Base-by-base conservation (phyloP, 2,797 vertebrate species). In the Alauda arvensis region DNA sequence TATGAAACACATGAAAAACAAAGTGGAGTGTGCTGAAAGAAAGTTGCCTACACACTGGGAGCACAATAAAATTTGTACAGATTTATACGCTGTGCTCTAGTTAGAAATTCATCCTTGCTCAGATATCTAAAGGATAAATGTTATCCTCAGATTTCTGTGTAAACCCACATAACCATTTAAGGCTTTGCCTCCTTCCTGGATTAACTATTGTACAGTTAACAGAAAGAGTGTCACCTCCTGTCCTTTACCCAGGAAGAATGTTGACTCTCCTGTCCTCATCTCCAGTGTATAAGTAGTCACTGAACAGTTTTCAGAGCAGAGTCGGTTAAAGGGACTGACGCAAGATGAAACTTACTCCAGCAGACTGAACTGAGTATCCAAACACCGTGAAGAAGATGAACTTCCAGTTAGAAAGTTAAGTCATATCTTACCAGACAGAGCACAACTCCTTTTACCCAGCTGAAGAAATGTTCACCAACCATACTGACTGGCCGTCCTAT, bases 171-270 rank as follows among this genome's bases (percentile, higher is more conserved):
- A 62, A 93, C 85, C 79, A 74, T 57, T 91, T 95, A 97, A 96
- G 96, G 93, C 93, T 93, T 94, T 89, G 90, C 89, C 92, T 95
- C 91, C 83, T 94, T 95, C 80, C 94, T 89, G 77, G 85, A 78
- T 88, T 89, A 94, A 91, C 43, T 92, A 79, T 18, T 87, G 49
- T 87, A 80, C 77, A 93, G 81, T 77, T 87, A 90, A 82, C 78
- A 91, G 76, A 63, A 77, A 66, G 67, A 91, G 71, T 80, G 77
- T 60, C 49, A 51, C 75, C 60, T 83, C 78, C 80, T 63, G 48
- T 80, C 82, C 77, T 84, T 70, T 76, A 77, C 71, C 57, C 77
- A 84, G 80, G 79, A 60, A 67, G 31, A 80, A 68, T 61, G 67
- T 25, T 1, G 14, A 84, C 85, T 88, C 77, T 78, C 61, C 78